Percentiles rank a stretch among this genome's conserved stretches.
phyloP scores from a whole-genome alignment of 2,888 invertebrate species.

The Holacanthella duospinosa region DNA sequence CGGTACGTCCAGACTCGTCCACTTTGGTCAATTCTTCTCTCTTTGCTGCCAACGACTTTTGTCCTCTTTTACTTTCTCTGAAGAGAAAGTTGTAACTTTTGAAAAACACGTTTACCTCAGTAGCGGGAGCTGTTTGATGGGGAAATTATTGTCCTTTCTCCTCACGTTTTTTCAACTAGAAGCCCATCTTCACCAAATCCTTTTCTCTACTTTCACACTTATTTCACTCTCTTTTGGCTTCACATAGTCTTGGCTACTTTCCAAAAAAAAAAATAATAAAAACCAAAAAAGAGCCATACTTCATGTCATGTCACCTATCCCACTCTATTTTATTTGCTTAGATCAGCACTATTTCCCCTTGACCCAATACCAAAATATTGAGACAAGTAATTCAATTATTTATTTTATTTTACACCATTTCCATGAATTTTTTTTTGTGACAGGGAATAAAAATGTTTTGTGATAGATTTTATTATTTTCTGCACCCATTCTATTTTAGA shows the following conservation, averaged over 20 bases:
- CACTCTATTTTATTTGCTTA: neutral
- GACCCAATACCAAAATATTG: neutral
- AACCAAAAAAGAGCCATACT: neutral
- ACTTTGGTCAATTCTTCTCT: neutral
- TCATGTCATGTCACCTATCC: neutral
- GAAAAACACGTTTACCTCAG: neutral
- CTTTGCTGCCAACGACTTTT: neutral
- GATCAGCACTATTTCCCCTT: neutral
- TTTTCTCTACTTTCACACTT: neutral
- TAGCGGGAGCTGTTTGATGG: too few species aligned
- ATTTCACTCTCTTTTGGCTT: neutral
- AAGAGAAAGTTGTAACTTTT: neutral
- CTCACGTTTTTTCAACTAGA: neutral
- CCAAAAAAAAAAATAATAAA: too few species aligned
- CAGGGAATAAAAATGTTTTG: too few species aligned
- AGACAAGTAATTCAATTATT: too few species aligned
- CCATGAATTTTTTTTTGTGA: too few species aligned
- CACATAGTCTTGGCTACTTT: neutral
- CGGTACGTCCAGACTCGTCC: too few species aligned
- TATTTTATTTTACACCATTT: too few species aligned
- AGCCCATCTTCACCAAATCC: slow-evolving; percentile 3
- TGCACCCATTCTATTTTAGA: too few species aligned
- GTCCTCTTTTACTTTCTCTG: neutral
- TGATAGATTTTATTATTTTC: too few species aligned
- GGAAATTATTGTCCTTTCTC: slow-evolving; percentile 3